Evolutionary conservation across 2,888 invertebrate genomes (phyloP).

Genomic region (Tipula vernalis): DNA sequence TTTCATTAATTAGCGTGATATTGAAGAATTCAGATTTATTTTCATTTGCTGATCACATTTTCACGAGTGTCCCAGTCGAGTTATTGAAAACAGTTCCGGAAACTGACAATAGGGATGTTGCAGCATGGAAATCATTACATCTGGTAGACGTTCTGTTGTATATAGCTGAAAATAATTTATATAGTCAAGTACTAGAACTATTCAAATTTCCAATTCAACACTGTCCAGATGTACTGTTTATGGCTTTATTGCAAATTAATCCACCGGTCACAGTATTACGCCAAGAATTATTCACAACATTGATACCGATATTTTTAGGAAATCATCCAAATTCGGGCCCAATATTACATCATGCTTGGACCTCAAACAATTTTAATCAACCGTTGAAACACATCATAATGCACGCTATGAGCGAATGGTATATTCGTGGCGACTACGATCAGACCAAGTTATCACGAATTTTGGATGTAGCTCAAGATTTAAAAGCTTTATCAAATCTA

Average conservation of each 20-base stretch:
- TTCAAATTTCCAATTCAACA: constrained; percentile 86
- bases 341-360: constrained; percentile 96
- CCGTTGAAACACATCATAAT: constrained; percentile 73
- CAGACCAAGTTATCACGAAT: constrained; percentile 88
- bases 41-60: constrained; percentile 85
- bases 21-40: constrained; percentile 87
- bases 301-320: constrained; percentile 87
- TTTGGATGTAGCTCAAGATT: constrained; percentile 91
- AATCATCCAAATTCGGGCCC: constrained; percentile 94
- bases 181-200: constrained; percentile 64
- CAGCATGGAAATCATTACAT: constrained; percentile 87
- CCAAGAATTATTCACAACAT: constrained; percentile 73
- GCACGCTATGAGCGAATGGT: constrained; percentile 98
- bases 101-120: constrained; percentile 84
- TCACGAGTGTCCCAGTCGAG: constrained; percentile 74
- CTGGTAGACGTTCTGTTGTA: constrained; percentile 78
- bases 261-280: constrained; percentile 65
- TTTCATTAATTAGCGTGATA: constrained; percentile 76
- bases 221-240: constrained; percentile 86
- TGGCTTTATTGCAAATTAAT: constrained; percentile 78
- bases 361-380: constrained; percentile 54
- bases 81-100: constrained; percentile 90
- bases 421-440: constrained; percentile 81
- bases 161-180: constrained; percentile 78
- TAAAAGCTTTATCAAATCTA: constrained; percentile 80